Evolutionary conservation across 1,140 invertebrate species (phyloP).

Genomic region (Pantala flavescens): DNA sequence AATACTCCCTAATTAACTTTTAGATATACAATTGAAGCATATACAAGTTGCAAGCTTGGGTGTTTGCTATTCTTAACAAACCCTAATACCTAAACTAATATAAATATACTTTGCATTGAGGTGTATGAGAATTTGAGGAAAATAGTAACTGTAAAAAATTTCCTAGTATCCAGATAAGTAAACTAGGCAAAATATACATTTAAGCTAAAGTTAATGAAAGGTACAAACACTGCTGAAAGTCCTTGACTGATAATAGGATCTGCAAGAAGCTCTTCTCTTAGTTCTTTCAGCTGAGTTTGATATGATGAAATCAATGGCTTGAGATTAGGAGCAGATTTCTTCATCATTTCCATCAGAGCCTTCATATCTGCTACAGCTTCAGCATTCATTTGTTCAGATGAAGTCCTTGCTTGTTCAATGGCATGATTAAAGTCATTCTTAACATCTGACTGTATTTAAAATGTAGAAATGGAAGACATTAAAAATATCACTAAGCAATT

Average conservation of each 20-base stretch:
- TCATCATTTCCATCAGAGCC: slow-evolving; percentile 37
- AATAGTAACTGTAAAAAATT: no score
- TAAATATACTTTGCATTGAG: no score
- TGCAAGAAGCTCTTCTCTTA: slow-evolving; percentile 50
- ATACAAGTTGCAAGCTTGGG: no score
- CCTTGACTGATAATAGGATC: slow-evolving; percentile 31
- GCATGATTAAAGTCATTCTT: slow-evolving; percentile 15
- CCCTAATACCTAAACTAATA: no score
- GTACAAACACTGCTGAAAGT: no score
- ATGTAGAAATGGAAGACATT: not conserved
- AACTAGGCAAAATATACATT: no score
- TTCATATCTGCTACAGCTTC: slow-evolving; percentile 31
- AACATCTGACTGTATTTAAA: not conserved
- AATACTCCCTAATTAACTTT: no score
- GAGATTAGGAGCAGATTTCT: slow-evolving; percentile 48
- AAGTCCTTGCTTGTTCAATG: not conserved
- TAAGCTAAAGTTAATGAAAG: no score
- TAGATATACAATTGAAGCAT: no score
- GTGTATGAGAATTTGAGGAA: no score
- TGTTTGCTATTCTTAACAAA: no score
- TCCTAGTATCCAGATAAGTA: no score
- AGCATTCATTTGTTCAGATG: slow-evolving; percentile 21
- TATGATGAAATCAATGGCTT: slow-evolving; percentile 34
- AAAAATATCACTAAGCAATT: slow-evolving; percentile 15
- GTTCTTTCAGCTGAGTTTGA: slow-evolving; percentile 43